Evolutionary conservation across 2,888 invertebrate genomes (phyloP).

Genomic region (Syritta pipiens): DNA sequence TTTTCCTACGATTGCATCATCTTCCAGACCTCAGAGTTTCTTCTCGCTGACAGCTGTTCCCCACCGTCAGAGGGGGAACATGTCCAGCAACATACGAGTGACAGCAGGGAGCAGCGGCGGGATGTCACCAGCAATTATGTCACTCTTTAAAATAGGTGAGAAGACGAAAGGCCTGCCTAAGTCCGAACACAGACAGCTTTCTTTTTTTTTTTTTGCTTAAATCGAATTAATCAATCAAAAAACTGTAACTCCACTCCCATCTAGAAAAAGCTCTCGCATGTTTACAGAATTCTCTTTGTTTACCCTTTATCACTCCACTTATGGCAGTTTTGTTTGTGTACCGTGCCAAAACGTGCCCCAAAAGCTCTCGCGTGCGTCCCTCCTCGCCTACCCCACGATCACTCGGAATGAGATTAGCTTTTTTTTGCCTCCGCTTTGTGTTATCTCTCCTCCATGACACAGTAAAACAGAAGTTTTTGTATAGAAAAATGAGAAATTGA

Average conservation of each 20-base stretch:
- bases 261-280: not conserved
- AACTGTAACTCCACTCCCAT: not conserved
- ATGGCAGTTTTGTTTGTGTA: conserved; percentile 9
- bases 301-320: conserved; percentile 17
- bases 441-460: not conserved
- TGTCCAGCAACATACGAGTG: too few relatives aligned
- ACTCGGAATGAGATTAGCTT: not conserved
- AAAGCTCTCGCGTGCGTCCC: conserved; percentile 25
- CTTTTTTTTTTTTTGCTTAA: too few relatives aligned
- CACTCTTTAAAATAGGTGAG: too few relatives aligned
- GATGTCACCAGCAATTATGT: too few relatives aligned
- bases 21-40: not conserved
- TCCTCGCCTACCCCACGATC: conserved; percentile 4
- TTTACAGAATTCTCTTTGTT: conserved; percentile 36
- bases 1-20: not conserved
- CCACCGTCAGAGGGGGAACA: too few relatives aligned
- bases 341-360: conserved; percentile 18
- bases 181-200: too few relatives aligned
- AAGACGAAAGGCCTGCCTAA: too few relatives aligned
- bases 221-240: too few relatives aligned
- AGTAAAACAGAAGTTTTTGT: conserved; percentile 40
- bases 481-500: conserved; percentile 62
- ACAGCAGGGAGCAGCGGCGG: too few relatives aligned
- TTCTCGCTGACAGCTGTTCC: not conserved
- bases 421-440: not conserved